These are phyloP conservation scores for Syncerus caffer DNA, from an alignment of 2,797 vertebrate species.

Conservation along the genomic window DNA sequence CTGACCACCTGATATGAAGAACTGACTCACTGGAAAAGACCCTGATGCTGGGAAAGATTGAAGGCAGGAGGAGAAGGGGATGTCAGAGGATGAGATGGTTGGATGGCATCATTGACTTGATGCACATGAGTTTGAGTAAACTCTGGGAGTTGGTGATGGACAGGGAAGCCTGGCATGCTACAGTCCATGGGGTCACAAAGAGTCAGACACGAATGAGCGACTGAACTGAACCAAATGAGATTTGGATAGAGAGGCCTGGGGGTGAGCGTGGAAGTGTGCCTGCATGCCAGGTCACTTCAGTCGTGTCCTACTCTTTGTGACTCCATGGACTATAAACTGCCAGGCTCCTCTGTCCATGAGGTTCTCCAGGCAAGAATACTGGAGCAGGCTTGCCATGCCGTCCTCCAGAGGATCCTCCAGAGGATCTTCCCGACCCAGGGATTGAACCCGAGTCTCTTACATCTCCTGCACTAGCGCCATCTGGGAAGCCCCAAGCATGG, in stretches of 20 bases:
- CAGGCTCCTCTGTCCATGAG: neutral
- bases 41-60: neutral
- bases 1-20: rapidly evolving
- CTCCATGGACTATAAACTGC: neutral
- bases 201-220: neutral
- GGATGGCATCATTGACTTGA: neutral
- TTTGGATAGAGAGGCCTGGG: neutral
- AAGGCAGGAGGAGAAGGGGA: neutral
- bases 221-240: neutral
- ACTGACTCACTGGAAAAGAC: neutral
- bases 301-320: neutral
- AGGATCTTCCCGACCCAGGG: neutral
- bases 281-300: neutral
- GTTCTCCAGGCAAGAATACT: neutral
- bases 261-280: neutral
- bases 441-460: rapidly evolving
- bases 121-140: neutral
- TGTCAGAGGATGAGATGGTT: neutral
- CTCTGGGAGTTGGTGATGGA: neutral
- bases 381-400: neutral
- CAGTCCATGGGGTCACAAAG: neutral
- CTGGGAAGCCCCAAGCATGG: neutral
- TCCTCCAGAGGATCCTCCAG: neutral
- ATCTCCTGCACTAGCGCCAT: neutral
- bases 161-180: neutral